Percentiles rank a stretch among this genome's conserved stretches.
Evolutionary conservation across 2,888 invertebrate genomes (phyloP).

Genomic region (Bruchidius siliquastri): DNA sequence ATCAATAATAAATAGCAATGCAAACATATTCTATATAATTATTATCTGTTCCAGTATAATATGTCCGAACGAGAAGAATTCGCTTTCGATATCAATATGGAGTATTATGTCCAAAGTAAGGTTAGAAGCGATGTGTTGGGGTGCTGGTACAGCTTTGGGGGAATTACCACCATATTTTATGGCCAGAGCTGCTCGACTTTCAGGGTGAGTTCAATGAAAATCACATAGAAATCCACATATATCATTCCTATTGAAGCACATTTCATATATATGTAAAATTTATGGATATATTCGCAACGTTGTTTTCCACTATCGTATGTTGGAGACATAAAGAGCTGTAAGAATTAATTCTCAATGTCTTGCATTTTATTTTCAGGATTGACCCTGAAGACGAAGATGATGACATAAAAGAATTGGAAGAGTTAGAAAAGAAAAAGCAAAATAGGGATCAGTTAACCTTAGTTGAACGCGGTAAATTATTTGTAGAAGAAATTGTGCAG

Average conservation of each 20-base stretch:
- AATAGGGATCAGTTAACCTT: slow-evolving; percentile 57
- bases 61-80: slow-evolving; percentile 67
- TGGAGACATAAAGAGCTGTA: too few species aligned
- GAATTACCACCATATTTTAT: slow-evolving; percentile 99
- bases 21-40: too few species aligned
- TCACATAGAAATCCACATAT: too few species aligned
- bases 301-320: too few species aligned
- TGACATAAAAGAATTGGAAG: slow-evolving; percentile 71
- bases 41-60: slow-evolving; percentile 70
- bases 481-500: slow-evolving; percentile 85
- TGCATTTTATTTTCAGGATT: slow-evolving; percentile 37
- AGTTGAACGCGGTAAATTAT: slow-evolving; percentile 74
- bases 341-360: too few species aligned
- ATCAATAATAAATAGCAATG: too few species aligned
- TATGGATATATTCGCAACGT: too few species aligned
- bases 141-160: slow-evolving; percentile 95
- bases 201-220: slow-evolving; percentile 48
- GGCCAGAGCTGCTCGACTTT: slow-evolving; percentile 88
- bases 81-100: slow-evolving; percentile 74
- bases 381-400: slow-evolving; percentile 57
- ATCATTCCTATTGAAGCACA: too few species aligned
- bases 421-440: slow-evolving; percentile 61
- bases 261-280: too few species aligned
- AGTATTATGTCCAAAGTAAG: slow-evolving; percentile 93
- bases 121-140: slow-evolving; percentile 97